Base-by-base conservation (phyloP, 2,888 invertebrate genomes). In the Lysandra bellargus region DNA sequence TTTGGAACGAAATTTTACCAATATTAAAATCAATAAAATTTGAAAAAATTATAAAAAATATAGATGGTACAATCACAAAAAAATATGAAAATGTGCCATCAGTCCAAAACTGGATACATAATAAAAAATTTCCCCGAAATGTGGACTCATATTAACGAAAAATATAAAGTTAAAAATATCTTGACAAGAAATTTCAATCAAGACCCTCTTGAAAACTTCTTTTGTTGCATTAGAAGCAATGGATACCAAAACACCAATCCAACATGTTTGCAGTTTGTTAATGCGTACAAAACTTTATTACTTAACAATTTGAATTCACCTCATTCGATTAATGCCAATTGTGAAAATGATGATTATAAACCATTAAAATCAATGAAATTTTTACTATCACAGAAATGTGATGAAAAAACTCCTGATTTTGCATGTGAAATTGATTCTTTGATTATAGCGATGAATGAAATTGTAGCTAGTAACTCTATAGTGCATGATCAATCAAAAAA, bases 1-100 rank as follows among this genome's bases (percentile, higher is more conserved):
- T 81, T 30, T 80, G 81, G 81, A 49, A 78, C 79, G 78, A 81
- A n/a, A 33, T 64, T 30, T 9, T 79, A 33, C 79, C 79, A 12
- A 49, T 79, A 30, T 78, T 81, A 60, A 76, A 79, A 30, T 81
- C 61, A 17, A 81, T 79, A 57, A 23, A 73, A 57, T 78, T 77
- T 57, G 37, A 77, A 78, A 79, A 79, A 57, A 57, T 0, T 57
- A 1, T 17, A 57, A 57, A 57, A 33, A n/a, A n/a, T n/a, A n/a
- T n/a, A n/a, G n/a, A n/a, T n/a, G n/a, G n/a, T n/a, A n/a, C n/a
- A n/a, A n/a, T n/a, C n/a, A n/a, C n/a, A n/a, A n/a, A n/a, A n/a
- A 79, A 78, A 76, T 61, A n/a, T 76, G 69, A 44, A 23, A 7
- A 76, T 7, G 75, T 81, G 17, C 80, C 79, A 6, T 40, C 1